Conservation (phyloP, 2,888 invertebrate genomes). For the Plemyria rubiginata region DNA sequence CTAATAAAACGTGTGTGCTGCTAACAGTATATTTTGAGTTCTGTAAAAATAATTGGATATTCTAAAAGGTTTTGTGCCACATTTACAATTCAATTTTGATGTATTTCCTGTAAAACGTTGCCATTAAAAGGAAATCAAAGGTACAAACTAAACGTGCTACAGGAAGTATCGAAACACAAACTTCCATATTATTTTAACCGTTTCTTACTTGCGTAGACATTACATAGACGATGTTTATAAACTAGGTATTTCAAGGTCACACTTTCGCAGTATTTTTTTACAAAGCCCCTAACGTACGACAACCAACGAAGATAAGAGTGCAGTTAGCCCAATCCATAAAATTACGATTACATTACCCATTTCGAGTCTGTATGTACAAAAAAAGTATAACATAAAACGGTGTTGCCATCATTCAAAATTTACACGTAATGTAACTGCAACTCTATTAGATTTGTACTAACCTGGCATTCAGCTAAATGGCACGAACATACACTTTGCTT, state of each 20-base stretch:
- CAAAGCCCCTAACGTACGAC: conserved; percentile 49
- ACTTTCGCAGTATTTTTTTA: conserved; percentile 42
- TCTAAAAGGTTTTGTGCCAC: conserved; percentile 58
- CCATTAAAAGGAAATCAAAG: conserved; percentile 24
- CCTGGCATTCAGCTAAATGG: conserved; percentile 56
- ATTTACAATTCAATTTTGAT: conserved; percentile 45
- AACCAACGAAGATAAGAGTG: conserved; percentile 57
- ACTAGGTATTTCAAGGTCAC: conserved; percentile 32
- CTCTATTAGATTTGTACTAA: conserved; percentile 57
- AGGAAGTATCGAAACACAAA: conserved; percentile 29
- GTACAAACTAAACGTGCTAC: conserved; percentile 35
- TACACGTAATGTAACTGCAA: conserved; percentile 55
- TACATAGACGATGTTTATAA: conserved; percentile 28
- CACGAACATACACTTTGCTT: conserved; percentile 55
- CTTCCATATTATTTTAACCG: conserved; percentile 11
- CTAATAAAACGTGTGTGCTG: conserved; percentile 55
- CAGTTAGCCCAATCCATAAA: conserved; percentile 51
- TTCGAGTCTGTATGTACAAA: conserved; percentile 69
- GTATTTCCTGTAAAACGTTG: conserved; percentile 31
- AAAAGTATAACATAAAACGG: conserved; percentile 53
- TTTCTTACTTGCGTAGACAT: conserved; percentile 28
- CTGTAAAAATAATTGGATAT: conserved; percentile 41
- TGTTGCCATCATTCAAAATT: conserved; percentile 56
- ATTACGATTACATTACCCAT: conserved; percentile 57
- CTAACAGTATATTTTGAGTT: conserved; percentile 49